Evolutionary conservation across 2,113 vertebrate species (phyloP).

Genomic region (Nicator chloris): DNA sequence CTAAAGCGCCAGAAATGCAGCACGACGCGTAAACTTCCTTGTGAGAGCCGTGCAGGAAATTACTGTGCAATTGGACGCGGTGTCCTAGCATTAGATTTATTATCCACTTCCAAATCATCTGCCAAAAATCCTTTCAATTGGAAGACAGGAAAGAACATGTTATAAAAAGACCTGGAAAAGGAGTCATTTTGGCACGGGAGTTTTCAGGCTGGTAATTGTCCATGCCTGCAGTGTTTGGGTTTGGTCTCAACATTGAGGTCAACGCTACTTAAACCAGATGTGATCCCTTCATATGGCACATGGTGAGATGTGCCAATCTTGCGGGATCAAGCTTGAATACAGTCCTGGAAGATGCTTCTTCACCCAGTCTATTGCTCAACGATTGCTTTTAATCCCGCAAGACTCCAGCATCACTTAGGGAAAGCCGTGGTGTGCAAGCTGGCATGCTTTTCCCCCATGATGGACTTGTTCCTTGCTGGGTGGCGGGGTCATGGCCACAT

Average conservation of each 20-base stretch:
- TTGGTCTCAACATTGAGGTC: not conserved
- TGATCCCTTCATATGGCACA: not conserved
- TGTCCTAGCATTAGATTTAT: not conserved
- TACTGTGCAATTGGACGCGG: not conserved
- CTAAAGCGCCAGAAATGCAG: not conserved
- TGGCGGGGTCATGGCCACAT: not conserved
- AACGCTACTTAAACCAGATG: rapidly evolving
- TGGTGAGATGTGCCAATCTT: not conserved
- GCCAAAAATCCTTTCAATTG: not conserved
- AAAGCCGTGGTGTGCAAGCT: not conserved
- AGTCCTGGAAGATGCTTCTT: not conserved
- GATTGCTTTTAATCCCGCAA: not conserved
- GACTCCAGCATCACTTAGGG: not conserved
- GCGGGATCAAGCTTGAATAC: not conserved
- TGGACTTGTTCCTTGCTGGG: not conserved
- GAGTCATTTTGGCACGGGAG: not conserved
- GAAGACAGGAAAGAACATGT: not conserved
- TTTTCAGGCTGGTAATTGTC: not conserved
- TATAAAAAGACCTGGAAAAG: not conserved
- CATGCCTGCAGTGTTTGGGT: not conserved
- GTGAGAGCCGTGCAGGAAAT: not conserved
- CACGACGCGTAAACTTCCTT: not conserved
- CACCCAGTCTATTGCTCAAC: rapidly evolving
- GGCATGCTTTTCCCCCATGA: rapidly evolving
- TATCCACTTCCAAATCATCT: not conserved